These are phyloP conservation scores for Mamestra configurata DNA, from an alignment of 1,140 invertebrate genomes.

Conservation along the genomic window DNA sequence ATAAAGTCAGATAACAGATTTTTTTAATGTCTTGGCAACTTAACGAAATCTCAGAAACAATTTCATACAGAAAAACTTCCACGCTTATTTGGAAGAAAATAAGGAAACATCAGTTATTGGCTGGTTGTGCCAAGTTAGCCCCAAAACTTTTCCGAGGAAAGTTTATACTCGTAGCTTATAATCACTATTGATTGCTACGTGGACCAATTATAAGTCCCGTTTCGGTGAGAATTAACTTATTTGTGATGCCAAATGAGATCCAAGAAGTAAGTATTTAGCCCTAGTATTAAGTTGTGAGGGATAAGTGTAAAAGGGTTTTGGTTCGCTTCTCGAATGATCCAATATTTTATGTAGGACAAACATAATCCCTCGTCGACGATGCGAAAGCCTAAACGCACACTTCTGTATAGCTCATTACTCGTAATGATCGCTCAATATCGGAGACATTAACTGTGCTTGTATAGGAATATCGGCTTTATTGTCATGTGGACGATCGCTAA, in stretches of 20 bases:
- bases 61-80: background rate
- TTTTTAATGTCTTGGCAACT: no score
- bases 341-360: conserved; percentile 26
- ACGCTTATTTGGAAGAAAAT: background rate
- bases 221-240: background rate
- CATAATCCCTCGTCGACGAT: conserved; percentile 21
- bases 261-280: no score
- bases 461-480: conserved; percentile 14
- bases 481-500: background rate
- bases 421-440: conserved; percentile 36
- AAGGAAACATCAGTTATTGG: background rate
- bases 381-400: conserved; percentile 14
- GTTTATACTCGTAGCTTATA: conserved; percentile 1
- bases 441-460: conserved; percentile 16
- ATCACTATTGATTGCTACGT: background rate
- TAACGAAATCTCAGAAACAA: no score
- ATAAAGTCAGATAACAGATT: no score
- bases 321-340: background rate
- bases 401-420: conserved; percentile 20
- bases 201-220: background rate
- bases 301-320: background rate
- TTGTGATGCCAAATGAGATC: background rate
- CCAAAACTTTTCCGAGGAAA: conserved; percentile 8
- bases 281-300: background rate
- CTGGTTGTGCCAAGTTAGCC: background rate